phyloP scores from a whole-genome alignment of 2,888 invertebrate genomes.

The Drosophila parthenogenetica region DNA sequence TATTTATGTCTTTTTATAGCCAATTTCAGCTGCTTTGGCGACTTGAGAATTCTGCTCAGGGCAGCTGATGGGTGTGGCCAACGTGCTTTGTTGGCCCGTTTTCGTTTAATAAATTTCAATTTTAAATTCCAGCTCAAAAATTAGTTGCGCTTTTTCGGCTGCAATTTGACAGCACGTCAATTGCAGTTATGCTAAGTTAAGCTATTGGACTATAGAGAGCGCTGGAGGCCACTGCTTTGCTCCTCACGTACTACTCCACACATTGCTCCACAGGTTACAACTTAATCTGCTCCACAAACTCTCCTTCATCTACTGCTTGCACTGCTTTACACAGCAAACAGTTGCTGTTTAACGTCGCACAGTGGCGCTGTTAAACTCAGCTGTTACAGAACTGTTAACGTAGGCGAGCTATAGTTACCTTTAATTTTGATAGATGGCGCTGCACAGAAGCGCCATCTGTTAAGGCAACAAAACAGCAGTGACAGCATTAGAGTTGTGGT shows the following conservation, averaged over 20 bases:
- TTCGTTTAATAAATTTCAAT: constrained; percentile 21
- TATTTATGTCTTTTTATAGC: constrained; percentile 30
- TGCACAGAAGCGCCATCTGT: background rate
- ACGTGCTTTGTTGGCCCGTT: constrained; percentile 22
- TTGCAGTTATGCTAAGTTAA: constrained; percentile 1
- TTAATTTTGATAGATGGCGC: constrained; percentile 16
- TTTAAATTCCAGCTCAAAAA: constrained; percentile 29
- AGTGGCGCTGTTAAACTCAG: constrained; percentile 13
- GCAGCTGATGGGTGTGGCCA: constrained; percentile 37
- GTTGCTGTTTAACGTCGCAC: background rate
- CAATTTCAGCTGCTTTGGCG: constrained; percentile 35
- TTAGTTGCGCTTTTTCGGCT: constrained; percentile 41
- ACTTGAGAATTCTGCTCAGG: background rate
- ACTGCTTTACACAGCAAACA: background rate
- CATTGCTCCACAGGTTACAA: background rate
- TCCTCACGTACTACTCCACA: background rate
- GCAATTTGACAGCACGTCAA: constrained; percentile 33
- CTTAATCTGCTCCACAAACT: background rate
- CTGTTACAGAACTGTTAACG: background rate
- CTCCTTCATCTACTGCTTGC: background rate
- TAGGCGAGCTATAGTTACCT: background rate
- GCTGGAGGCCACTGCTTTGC: background rate
- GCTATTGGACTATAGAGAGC: constrained; percentile 19
- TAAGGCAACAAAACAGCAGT: background rate
- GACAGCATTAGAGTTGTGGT: background rate